Base-by-base conservation (phyloP, 2,113 vertebrate species). In the Gallinago jamesoni region DNA sequence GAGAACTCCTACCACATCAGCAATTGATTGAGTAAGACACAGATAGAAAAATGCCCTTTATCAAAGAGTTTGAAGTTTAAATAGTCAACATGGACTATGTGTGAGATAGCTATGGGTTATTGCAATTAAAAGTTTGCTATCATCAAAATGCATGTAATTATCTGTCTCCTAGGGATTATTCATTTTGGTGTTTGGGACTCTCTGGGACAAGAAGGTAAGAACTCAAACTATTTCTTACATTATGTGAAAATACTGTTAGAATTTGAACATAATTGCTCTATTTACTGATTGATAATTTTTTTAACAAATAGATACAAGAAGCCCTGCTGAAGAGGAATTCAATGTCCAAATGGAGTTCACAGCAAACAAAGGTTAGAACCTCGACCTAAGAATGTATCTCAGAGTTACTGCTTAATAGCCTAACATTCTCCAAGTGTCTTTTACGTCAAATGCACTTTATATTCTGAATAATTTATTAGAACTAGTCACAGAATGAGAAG, bases 201-300 rank as follows among this genome's bases (percentile, higher is more conserved):
- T 98, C 64, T 98, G 98, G 98, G 98, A 98, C 90, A 98, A 98
- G 78, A 98, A 98, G 97, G 98, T 98, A 98, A 97, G 98, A 83
- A 94, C 66, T 64, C 24, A 45, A 70, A 37, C 17, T 48, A 8
- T 68, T 92, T 60, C 27, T 39, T 75, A 24, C 8, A 21, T 39
- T 59, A 30, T 39, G 9, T 59, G 37, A 73, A 88, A 73, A 48
- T 53, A 77, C 15, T 48, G 37, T 72, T 90, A 74, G 24, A 91
- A 90, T 80, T 59, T 28, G 30, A 83, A 75, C 30, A 17, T 10
- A 56, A 72, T 37, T 45, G 13, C 27, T 68, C 30, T 8, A 43
- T 57, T 96, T 77, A 94, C 19, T 47, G 14, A 53, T 25, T 69
- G 9, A 28, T 45, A 23, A 12, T 33, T 5, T 22, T 93, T 95